These are phyloP conservation scores for Endomychus coccineus DNA, from an alignment of 2,888 invertebrate species.

Conservation along the genomic window DNA sequence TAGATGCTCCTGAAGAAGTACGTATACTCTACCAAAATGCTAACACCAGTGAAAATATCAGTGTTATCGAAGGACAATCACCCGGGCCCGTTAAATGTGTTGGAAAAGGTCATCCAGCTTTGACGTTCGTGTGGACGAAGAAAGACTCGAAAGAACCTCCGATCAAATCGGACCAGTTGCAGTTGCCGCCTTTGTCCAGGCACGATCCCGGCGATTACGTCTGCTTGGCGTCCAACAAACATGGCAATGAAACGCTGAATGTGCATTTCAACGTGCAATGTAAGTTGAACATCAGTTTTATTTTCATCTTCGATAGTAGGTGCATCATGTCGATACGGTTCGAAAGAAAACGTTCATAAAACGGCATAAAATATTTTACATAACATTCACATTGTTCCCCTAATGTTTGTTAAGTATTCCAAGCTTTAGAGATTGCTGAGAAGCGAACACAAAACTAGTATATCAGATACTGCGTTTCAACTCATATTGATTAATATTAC, in stretches of 20 bases:
- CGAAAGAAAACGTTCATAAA: too few relatives aligned
- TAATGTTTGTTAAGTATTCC: too few relatives aligned
- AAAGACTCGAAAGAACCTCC: constrained; percentile 49
- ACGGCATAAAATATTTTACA: too few relatives aligned
- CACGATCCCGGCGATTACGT: constrained; percentile 69
- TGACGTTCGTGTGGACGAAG: constrained; percentile 66
- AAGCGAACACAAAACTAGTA: too few relatives aligned
- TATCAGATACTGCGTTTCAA: too few relatives aligned
- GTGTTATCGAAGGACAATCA: constrained; percentile 51
- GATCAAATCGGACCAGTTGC: constrained; percentile 48
- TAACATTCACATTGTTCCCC: too few relatives aligned
- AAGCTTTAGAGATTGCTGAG: too few relatives aligned
- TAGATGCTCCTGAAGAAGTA: constrained; percentile 14
- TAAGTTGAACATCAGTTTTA: constrained; percentile 47
- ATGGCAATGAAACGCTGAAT: constrained; percentile 63
- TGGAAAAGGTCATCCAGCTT: constrained; percentile 62
- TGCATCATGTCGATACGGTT: too few relatives aligned
- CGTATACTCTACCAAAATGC: constrained; percentile 11
- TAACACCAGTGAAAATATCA: constrained; percentile 42
- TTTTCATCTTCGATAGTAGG: constrained; percentile 1
- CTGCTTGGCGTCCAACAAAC: constrained; percentile 73
- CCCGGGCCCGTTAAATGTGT: constrained; percentile 52
- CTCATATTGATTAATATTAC: too few relatives aligned
- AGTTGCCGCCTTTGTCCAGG: constrained; percentile 59
- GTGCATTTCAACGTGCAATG: constrained; percentile 76